Conservation (phyloP, 2,113 vertebrate genomes). For the Garra rufa region DNA sequence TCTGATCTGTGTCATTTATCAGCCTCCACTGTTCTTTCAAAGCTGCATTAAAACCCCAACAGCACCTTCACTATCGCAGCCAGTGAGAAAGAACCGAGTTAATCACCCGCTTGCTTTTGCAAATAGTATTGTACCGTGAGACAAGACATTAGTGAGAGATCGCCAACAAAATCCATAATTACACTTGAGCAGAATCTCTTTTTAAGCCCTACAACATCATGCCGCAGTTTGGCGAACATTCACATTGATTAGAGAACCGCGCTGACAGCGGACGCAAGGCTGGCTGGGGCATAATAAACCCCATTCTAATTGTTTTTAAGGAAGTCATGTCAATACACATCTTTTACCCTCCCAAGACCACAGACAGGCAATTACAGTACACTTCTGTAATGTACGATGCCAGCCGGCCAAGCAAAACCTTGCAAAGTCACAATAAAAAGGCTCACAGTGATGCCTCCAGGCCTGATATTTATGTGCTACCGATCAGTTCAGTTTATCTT, state of each 20-base stretch:
- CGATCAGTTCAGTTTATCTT: neutral
- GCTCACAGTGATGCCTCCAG: constrained; percentile 1
- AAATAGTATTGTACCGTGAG: neutral
- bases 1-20: neutral
- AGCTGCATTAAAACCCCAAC: neutral
- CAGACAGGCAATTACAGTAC: constrained; percentile 36
- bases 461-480: neutral
- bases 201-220: constrained; percentile 13
- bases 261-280: neutral
- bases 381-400: constrained; percentile 14
- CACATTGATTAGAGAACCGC: constrained; percentile 15
- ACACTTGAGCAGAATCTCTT: neutral
- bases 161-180: constrained; percentile 24
- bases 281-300: constrained; percentile 25
- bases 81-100: constrained; percentile 1
- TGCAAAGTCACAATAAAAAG: constrained; percentile 10
- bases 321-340: constrained; percentile 48
- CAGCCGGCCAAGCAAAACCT: constrained; percentile 1
- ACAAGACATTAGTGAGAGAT: constrained; percentile 24
- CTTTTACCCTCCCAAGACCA: neutral
- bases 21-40: neutral
- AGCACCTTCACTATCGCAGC: neutral
- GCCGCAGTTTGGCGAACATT: constrained; percentile 2
- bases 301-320: constrained; percentile 41
- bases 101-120: constrained; percentile 20